Evolutionary conservation across 2,797 vertebrate species (phyloP), one percentile per base, ranked within the genome.

Genomic region (Todus mexicanus): DNA sequence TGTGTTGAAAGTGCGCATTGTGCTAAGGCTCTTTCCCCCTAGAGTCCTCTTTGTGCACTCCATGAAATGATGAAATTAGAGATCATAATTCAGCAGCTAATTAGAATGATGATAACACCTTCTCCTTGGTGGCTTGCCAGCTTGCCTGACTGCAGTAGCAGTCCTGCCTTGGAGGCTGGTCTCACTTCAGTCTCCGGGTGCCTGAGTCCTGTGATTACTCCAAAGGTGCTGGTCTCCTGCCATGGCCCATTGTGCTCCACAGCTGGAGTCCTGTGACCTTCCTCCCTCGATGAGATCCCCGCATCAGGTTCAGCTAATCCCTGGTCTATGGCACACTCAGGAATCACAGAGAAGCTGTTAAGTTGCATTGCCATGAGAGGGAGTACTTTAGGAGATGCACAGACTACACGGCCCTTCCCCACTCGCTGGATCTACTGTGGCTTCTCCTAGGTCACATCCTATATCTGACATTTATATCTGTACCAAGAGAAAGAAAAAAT

Each of bases 81-180:
- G 61, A 71, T 76, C 10, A 5, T 93, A 96, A 92, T 54, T 90
- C 90, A 84, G 75, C 88, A 94, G 86, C 84, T 92, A 94, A 94
- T 96, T 92, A 92, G 78, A 59, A 80, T 48, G 54, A 86, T 61
- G 91, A 74, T 87, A 90, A 72, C 81, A 94, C 81, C 92, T 96
- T 90, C 65, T 81, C 45, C 42, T 35, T 77, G 88, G 40, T 6
- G 5, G 11, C 15, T 73, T 68, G 81, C 83, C 86, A 87, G 56
- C 74, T 93, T 0, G 0, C 48, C 78, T 82, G 15, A 45, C 69
- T 90, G 81, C 13, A 7, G 82, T 43, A 74, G n/a, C 22, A 40
- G 57, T 71, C 84, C 57, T 0, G 0, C 60, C n/a, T 84, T 54
- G 35, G 40, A 45, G 35, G 33, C 92, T 47, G 18, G n/a, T 87